Evolutionary conservation across 2,888 invertebrate species (phyloP).

Genomic region (Clitarchus hookeri): DNA sequence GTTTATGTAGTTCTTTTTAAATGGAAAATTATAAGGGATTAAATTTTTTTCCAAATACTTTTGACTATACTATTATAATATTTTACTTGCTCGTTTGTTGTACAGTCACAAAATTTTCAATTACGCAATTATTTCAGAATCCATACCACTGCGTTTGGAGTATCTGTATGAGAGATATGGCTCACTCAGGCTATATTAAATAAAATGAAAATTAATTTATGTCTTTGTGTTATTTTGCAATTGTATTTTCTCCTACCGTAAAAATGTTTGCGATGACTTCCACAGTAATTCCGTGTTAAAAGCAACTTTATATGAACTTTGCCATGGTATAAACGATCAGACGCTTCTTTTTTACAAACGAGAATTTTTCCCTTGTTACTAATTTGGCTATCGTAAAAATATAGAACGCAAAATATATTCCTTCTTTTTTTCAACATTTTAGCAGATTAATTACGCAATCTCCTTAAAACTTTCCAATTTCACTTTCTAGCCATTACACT

Average conservation of each 20-base stretch:
- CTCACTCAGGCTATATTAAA: too few species aligned
- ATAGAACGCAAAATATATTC: background rate
- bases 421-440: background rate
- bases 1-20: too few species aligned
- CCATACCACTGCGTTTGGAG: too few species aligned
- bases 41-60: too few species aligned
- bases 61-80: too few species aligned
- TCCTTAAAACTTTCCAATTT: slow-evolving; percentile 8
- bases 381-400: slow-evolving; percentile 9
- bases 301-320: background rate
- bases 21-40: too few species aligned
- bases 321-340: background rate
- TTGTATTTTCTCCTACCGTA: background rate
- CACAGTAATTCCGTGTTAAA: background rate
- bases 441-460: background rate
- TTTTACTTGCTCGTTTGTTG: too few species aligned
- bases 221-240: background rate
- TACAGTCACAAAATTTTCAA: too few species aligned
- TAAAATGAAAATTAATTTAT: too few species aligned
- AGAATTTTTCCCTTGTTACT: background rate
- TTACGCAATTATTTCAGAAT: too few species aligned
- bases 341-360: background rate
- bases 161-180: too few species aligned
- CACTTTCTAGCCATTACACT: slow-evolving; percentile 10
- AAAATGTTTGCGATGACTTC: background rate